phyloP scores from a whole-genome alignment of 2,113 vertebrate species.

The Erythrolamprus reginae region DNA sequence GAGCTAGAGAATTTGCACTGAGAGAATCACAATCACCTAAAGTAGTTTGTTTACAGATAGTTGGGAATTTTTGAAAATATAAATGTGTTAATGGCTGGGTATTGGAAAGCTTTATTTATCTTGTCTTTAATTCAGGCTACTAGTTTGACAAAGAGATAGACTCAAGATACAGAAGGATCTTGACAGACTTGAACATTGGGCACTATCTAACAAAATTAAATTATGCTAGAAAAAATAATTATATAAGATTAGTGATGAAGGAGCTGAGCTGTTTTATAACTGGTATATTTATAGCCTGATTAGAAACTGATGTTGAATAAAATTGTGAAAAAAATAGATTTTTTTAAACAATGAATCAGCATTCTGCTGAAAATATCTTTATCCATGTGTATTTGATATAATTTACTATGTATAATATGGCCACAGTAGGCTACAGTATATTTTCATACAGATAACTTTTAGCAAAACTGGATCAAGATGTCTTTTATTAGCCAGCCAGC shows the following conservation, averaged over 20 bases:
- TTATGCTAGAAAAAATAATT: not conserved
- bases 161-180: too few relatives aligned
- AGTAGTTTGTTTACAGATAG: not conserved
- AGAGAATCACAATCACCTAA: not conserved
- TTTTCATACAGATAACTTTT: not conserved
- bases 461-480: not conserved
- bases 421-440: not conserved
- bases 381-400: not conserved
- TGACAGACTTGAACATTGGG: too few relatives aligned
- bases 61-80: not conserved
- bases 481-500: not conserved
- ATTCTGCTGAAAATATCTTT: not conserved
- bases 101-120: not conserved
- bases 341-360: not conserved
- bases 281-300: not conserved
- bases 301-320: not conserved
- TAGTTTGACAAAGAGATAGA: not conserved
- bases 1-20: not conserved
- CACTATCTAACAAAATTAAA: too few relatives aligned
- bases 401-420: not conserved
- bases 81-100: not conserved
- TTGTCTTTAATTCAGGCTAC: not conserved
- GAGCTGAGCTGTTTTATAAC: not conserved
- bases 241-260: not conserved
- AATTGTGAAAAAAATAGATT: not conserved